Conservation (phyloP, 2,797 vertebrate species). For the Prunella strophiata region DNA sequence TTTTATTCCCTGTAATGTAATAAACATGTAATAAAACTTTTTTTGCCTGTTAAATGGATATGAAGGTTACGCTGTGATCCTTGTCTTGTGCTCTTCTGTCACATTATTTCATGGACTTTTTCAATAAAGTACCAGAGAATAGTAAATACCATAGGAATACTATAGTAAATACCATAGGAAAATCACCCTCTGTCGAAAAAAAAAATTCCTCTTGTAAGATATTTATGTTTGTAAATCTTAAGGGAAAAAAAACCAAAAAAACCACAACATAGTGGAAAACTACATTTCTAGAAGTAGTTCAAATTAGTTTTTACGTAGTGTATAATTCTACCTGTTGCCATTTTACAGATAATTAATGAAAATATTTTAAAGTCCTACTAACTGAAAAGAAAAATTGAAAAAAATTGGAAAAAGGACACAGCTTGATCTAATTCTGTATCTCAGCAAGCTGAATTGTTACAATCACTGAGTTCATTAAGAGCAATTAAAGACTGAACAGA, state of each 20-base stretch:
- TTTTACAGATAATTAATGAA: background rate
- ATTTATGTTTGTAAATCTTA: background rate
- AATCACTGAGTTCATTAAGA: background rate
- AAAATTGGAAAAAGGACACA: background rate
- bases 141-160: background rate
- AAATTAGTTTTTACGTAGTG: background rate
- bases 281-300: background rate
- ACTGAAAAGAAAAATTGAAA: background rate
- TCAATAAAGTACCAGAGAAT: background rate
- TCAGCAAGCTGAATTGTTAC: background rate
- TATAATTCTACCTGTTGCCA: background rate
- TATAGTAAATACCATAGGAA: background rate
- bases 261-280: background rate
- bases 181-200: background rate
- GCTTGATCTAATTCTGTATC: background rate
- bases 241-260: background rate
- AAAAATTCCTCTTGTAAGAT: background rate
- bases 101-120: background rate
- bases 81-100: background rate
- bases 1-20: background rate
- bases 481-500: slow-evolving; percentile 4
- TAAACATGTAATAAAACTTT: background rate
- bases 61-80: background rate
- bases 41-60: background rate
- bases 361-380: background rate